Evolutionary conservation across 2,797 vertebrate genomes (phyloP).

Genomic region (Lycodopsis pacificus): DNA sequence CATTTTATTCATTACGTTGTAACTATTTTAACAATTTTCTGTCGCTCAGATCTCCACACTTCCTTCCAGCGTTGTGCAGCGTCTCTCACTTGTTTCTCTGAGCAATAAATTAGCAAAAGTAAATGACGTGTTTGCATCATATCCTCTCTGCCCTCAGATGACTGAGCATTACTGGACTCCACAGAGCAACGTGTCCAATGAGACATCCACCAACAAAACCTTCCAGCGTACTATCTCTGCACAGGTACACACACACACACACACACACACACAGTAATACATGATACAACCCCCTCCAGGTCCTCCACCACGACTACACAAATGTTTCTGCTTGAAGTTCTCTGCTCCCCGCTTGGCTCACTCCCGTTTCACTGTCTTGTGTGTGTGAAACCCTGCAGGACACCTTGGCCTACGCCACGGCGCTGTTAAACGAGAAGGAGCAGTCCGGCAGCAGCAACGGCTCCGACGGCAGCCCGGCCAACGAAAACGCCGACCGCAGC

Average conservation of each 20-base stretch:
- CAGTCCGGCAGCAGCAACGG: conserved; percentile 99
- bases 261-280: conserved; percentile 7
- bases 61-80: too few relatives aligned
- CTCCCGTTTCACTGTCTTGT: conserved; percentile 18
- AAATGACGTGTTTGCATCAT: neutral
- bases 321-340: neutral
- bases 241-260: conserved; percentile 85
- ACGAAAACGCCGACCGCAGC: conserved; percentile 93
- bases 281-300: neutral
- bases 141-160: conserved; percentile 87
- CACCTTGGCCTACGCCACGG: conserved; percentile 96
- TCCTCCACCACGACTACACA: neutral
- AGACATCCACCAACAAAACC: conserved; percentile 99
- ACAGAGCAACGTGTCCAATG: conserved; percentile 97
- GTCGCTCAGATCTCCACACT: too few relatives aligned
- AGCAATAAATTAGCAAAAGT: too few relatives aligned
- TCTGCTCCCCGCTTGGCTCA: neutral
- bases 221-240: conserved; percentile 99
- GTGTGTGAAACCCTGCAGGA: conserved; percentile 83
- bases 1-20: too few relatives aligned
- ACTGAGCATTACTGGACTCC: conserved; percentile 99
- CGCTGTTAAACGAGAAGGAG: conserved; percentile 97
- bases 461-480: conserved; percentile 96
- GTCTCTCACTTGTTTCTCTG: too few relatives aligned
- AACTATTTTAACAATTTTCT: neutral